These are phyloP conservation scores for Oreochromis niloticus DNA, from an alignment of 2,113 vertebrate genomes.

Conservation along the genomic window DNA sequence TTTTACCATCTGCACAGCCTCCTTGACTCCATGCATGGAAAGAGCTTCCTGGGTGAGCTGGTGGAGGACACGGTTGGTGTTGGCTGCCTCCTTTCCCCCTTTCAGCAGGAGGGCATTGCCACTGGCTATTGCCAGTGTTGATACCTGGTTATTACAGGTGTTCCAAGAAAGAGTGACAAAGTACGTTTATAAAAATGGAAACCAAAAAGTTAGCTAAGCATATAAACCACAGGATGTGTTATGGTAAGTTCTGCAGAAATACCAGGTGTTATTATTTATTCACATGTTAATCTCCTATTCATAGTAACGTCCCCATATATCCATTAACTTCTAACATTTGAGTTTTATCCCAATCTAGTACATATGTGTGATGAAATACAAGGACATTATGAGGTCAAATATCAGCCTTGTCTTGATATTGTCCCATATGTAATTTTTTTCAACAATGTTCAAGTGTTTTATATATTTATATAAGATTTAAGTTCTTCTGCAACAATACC, in stretches of 20 bases:
- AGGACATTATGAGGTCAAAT: background rate
- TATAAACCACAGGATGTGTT: background rate
- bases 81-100: conserved; percentile 87
- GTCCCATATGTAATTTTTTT: background rate
- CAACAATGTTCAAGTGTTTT: background rate
- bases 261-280: background rate
- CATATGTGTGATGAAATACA: background rate
- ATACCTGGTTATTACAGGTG: conserved; percentile 72
- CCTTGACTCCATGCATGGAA: conserved; percentile 80
- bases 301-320: background rate
- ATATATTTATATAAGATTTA: background rate
- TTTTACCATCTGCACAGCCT: conserved; percentile 89
- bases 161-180: background rate
- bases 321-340: background rate
- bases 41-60: conserved; percentile 89
- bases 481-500: conserved; percentile 58
- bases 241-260: background rate
- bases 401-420: background rate
- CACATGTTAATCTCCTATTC: background rate
- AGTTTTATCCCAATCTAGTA: background rate
- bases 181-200: background rate
- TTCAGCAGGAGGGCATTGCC: conserved; percentile 92
- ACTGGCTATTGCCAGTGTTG: conserved; percentile 90
- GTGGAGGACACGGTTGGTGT: conserved; percentile 88
- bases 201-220: background rate